Conservation (phyloP, 2,113 vertebrate species). For the Trogon melanurus region DNA sequence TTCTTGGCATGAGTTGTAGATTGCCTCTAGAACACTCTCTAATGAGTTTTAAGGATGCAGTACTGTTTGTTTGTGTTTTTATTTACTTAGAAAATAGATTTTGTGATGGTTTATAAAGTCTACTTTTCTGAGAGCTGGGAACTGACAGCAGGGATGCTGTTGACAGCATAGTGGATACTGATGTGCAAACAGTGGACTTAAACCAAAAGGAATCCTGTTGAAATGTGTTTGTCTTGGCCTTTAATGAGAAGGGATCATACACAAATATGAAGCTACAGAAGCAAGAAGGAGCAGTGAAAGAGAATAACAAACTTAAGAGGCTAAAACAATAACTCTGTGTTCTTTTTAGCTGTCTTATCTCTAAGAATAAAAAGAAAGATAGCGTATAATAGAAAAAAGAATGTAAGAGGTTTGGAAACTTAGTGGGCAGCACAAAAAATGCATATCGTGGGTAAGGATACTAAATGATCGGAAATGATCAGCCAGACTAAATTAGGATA, state of each 20-base stretch:
- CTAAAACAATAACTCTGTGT: not conserved
- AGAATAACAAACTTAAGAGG: not conserved
- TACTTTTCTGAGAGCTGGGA: not conserved
- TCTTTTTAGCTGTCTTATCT: not conserved
- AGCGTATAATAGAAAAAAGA: not conserved
- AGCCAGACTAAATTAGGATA: not conserved
- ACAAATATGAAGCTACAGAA: not conserved
- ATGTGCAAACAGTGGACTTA: not conserved
- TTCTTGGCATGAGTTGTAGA: not conserved
- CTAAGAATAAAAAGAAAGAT: not conserved
- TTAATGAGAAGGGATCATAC: not conserved
- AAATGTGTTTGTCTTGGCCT: not conserved
- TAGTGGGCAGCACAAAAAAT: not conserved
- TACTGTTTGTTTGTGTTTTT: not conserved
- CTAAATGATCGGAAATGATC: not conserved
- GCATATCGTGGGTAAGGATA: not conserved
- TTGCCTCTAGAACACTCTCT: not conserved
- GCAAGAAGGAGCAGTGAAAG: not conserved
- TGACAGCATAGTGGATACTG: not conserved
- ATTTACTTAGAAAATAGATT: not conserved
- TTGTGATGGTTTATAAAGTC: not conserved
- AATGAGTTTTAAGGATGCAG: not conserved
- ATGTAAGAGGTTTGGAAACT: not conserved
- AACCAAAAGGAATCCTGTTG: not conserved
- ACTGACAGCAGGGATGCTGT: not conserved